These are phyloP conservation scores for Lacerta agilis DNA, from an alignment of 2,797 vertebrate genomes.

Conservation along the genomic window DNA sequence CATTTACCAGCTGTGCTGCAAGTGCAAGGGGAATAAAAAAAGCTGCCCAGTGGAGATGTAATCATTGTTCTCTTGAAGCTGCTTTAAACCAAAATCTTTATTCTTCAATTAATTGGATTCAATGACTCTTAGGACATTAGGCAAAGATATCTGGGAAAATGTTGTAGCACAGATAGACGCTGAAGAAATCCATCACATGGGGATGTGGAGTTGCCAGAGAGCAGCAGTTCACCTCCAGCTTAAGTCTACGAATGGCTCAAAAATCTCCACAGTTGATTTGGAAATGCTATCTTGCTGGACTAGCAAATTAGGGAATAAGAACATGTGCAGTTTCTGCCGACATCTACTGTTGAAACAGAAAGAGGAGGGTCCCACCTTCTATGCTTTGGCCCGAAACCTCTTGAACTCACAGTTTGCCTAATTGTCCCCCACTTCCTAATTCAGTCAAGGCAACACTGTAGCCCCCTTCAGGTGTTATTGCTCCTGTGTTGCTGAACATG, in stretches of 20 bases:
- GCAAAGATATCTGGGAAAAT: conserved; percentile 17
- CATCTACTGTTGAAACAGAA: neutral
- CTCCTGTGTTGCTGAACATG: too few species aligned
- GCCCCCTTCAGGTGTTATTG: too few species aligned
- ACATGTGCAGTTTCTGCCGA: neutral
- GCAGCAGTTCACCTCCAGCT: too few species aligned
- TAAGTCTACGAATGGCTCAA: neutral
- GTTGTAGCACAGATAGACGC: neutral
- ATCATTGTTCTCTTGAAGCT: conserved; percentile 35
- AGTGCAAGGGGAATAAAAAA: conserved; percentile 38
- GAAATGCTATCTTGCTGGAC: neutral
- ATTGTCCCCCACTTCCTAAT: neutral
- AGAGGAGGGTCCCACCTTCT: neutral
- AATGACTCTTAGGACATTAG: conserved; percentile 12
- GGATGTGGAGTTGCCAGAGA: neutral
- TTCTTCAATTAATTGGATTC: conserved; percentile 43
- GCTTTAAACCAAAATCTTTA: conserved; percentile 51
- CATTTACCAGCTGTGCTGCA: conserved; percentile 23
- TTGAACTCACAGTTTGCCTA: neutral
- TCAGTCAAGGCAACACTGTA: neutral
- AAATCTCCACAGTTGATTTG: neutral
- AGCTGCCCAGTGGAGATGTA: conserved; percentile 44
- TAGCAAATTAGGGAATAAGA: neutral
- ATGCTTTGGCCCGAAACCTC: neutral
- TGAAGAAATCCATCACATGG: neutral